Conservation (phyloP, 2,113 vertebrate species). For the Mellivora capensis region DNA sequence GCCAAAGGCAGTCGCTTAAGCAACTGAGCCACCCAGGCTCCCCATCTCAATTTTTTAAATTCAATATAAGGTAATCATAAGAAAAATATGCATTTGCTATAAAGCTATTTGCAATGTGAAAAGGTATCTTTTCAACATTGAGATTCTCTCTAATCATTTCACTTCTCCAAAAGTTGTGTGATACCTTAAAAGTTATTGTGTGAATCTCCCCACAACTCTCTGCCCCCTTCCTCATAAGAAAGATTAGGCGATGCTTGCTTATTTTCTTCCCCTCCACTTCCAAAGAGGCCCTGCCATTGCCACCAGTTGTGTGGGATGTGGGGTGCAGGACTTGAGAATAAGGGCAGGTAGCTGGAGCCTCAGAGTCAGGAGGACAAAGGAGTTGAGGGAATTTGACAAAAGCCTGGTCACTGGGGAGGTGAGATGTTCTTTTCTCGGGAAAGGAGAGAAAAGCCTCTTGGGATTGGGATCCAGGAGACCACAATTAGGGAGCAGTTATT, state of each 20-base stretch:
- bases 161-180: not conserved
- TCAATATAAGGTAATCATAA: not conserved
- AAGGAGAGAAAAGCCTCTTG: not conserved
- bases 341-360: not conserved
- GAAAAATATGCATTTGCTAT: not conserved
- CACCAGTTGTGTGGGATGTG: not conserved
- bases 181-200: not conserved
- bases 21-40: too few species aligned
- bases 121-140: not conserved
- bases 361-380: not conserved
- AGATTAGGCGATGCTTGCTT: not conserved
- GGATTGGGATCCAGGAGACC: not conserved
- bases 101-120: not conserved
- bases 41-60: not conserved
- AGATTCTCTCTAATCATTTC: not conserved
- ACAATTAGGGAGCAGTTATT: not conserved
- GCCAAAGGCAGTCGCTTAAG: too few species aligned
- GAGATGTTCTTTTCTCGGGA: not conserved
- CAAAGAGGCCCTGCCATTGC: not conserved
- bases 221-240: not conserved
- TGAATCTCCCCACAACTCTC: not conserved
- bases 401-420: not conserved
- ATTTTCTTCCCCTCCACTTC: not conserved
- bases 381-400: not conserved
- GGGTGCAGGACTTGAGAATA: not conserved